phyloP scores from a whole-genome alignment of 2,888 invertebrate genomes.

The Allophyes oxyacanthae region DNA sequence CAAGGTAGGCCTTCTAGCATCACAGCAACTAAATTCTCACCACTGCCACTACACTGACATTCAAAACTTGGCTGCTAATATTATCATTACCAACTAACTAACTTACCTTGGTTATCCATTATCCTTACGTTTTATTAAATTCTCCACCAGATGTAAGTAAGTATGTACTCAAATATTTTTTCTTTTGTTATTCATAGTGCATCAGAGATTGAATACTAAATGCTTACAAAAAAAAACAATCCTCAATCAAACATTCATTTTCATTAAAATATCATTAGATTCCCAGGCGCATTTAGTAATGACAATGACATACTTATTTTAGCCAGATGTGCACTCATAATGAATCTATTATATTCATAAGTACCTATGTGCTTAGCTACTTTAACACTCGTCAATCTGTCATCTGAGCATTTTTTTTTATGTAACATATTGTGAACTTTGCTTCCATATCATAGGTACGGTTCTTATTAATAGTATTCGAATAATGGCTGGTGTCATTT shows the following conservation, averaged over 20 bases:
- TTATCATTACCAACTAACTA: no score
- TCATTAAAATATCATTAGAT: slow-evolving; percentile 13
- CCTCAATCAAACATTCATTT: neutral
- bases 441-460: neutral
- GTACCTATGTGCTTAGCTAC: slow-evolving; percentile 40
- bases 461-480: slow-evolving; percentile 9
- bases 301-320: slow-evolving; percentile 43
- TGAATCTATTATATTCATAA: slow-evolving; percentile 47
- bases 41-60: no score
- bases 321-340: slow-evolving; percentile 51
- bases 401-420: slow-evolving; percentile 25
- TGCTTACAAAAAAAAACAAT: no score
- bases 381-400: slow-evolving; percentile 48
- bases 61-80: no score
- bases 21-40: no score
- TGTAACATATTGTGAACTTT: slow-evolving; percentile 30
- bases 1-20: no score
- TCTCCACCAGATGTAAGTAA: no score
- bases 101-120: no score
- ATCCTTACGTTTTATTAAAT: no score
- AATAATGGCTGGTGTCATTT: slow-evolving; percentile 10
- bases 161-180: no score
- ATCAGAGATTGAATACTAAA: no score
- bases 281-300: slow-evolving; percentile 41
- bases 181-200: no score